Evolutionary conservation across 1,140 invertebrate genomes (phyloP).

Genomic region (Dufourea novaeangliae): DNA sequence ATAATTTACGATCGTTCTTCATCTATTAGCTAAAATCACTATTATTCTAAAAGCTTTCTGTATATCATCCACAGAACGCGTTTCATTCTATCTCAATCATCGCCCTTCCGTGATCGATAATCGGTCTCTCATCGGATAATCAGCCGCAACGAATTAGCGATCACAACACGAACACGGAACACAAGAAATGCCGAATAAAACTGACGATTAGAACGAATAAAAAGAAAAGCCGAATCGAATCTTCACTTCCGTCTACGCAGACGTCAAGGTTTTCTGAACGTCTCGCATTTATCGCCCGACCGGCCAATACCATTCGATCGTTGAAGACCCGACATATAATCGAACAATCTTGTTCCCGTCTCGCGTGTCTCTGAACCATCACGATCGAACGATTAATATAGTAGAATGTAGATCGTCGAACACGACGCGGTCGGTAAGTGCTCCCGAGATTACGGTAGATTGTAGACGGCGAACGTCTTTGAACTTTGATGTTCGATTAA

Average conservation of each 20-base stretch:
- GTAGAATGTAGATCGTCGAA: conserved; percentile 38
- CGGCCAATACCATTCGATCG: not conserved
- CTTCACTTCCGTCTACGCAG: no score
- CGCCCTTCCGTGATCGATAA: not conserved
- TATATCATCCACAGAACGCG: not conserved
- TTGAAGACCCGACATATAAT: conserved; percentile 29
- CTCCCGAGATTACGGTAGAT: conserved; percentile 41
- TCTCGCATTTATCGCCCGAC: not conserved
- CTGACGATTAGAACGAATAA: not conserved
- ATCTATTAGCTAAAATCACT: no score
- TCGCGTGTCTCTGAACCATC: conserved; percentile 25
- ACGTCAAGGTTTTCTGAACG: not conserved
- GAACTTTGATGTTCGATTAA: conserved; percentile 27
- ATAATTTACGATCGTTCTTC: no score
- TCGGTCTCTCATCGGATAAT: no score
- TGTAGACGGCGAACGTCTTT: conserved; percentile 8
- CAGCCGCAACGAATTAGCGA: no score
- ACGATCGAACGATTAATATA: conserved; percentile 34
- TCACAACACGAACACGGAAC: no score
- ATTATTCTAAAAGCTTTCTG: not conserved
- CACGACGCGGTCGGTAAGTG: conserved; percentile 35
- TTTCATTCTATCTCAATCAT: not conserved
- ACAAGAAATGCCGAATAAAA: no score
- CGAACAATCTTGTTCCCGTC: conserved; percentile 42
- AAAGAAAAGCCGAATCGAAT: no score